Evolutionary conservation across 1,140 invertebrate genomes (phyloP).

Genomic region (Muscidifurax raptorellus): DNA sequence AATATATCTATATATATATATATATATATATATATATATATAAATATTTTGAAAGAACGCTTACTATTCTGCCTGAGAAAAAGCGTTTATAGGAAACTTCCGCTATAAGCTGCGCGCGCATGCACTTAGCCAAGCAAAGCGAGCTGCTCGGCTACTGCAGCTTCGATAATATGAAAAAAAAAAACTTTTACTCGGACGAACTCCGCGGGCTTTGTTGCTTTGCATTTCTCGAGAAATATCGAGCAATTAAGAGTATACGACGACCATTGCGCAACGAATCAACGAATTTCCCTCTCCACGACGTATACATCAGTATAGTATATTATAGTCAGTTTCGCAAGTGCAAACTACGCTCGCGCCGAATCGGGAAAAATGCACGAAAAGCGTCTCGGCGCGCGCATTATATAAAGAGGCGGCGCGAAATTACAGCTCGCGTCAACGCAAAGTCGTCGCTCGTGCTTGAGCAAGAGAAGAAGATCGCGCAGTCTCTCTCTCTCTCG

Average conservation of each 20-base stretch:
- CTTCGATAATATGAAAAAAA: not conserved
- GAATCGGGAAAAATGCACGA: slow-evolving; percentile 23
- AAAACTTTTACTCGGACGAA: not conserved
- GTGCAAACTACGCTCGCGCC: not conserved
- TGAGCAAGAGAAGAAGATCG: slow-evolving; percentile 31
- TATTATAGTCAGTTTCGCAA: slow-evolving; percentile 11
- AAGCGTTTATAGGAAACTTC: not conserved
- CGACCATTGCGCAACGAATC: not conserved
- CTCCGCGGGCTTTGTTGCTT: not conserved
- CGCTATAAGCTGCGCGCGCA: not conserved
- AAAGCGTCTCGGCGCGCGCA: slow-evolving; percentile 1
- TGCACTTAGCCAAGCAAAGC: not conserved
- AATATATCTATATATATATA: no score
- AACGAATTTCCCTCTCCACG: no score
- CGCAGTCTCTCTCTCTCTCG: no score
- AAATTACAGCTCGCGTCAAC: slow-evolving; percentile 48
- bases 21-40: no score
- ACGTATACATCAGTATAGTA: no score
- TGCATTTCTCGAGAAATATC: not conserved
- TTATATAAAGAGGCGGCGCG: slow-evolving; percentile 49
- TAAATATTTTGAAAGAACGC: slow-evolving; percentile 12
- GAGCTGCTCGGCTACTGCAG: not conserved
- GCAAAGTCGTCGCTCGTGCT: slow-evolving; percentile 12
- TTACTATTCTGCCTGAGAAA: not conserved
- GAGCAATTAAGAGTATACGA: not conserved